Conservation (phyloP, 2,797 vertebrate genomes). For the Eulemur rubriventer region DNA sequence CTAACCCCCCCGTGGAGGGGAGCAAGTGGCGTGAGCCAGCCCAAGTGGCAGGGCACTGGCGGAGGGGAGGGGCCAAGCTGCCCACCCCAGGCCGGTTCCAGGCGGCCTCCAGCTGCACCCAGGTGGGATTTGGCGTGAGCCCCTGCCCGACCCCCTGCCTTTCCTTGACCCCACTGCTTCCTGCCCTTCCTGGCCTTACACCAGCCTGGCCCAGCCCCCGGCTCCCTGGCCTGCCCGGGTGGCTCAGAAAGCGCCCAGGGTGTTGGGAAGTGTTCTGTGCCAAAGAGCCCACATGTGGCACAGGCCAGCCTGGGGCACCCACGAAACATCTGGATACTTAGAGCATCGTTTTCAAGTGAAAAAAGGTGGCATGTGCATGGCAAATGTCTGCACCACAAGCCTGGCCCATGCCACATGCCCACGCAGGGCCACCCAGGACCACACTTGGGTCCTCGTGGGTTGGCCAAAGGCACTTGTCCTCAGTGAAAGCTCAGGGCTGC, state of each 20-base stretch:
- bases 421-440: neutral
- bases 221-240: neutral
- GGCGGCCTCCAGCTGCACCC: neutral
- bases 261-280: neutral
- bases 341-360: neutral
- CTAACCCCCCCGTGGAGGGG: too few relatives aligned
- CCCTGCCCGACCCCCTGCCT: neutral
- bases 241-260: neutral
- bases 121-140: fast-evolving
- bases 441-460: fast-evolving
- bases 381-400: fast-evolving
- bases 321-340: neutral
- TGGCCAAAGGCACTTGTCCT: neutral
- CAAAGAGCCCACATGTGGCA: too few relatives aligned
- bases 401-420: fast-evolving
- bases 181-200: neutral
- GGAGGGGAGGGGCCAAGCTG: neutral
- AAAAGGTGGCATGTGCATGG: neutral
- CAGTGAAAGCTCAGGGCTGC: too few relatives aligned
- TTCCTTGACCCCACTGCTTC: neutral
- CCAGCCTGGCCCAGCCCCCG: fast-evolving
- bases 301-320: neutral
- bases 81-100: neutral
- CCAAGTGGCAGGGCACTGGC: neutral
- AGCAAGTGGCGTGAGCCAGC: neutral